Evolutionary conservation across 2,888 invertebrate species (phyloP), one percentile per base, ranked within the genome.

Genomic region (Apamea epomidion): DNA sequence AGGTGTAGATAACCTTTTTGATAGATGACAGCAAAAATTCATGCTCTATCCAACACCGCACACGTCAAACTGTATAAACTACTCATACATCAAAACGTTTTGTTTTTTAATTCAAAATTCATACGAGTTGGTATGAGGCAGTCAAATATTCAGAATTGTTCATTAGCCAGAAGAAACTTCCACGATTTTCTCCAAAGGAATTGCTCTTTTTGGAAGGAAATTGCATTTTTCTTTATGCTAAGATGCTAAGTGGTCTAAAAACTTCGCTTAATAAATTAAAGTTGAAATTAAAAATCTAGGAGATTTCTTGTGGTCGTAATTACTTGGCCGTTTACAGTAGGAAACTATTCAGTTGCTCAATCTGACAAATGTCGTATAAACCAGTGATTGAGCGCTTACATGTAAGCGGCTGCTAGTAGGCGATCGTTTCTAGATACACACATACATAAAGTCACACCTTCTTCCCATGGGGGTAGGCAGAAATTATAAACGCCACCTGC

Each of bases 61-160:
- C 72, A 78, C 72, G 87, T 81, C 87, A 77, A 65, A 54, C 58
- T n/a, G 51, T 42, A 64, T 81, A 69, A 76, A 76, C 18, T 78
- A 77, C 67, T 80, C 82, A 87, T 88, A 81, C 76, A 79, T 85
- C 85, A 88, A 78, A 80, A 76, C 25, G 48, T 65, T n/a, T n/a
- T n/a, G n/a, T n/a, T n/a, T n/a, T n/a, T n/a, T 51, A 58, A 84
- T 72, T 70, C 48, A 45, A 73, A 83, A 82, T 84, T 65, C 37
- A 74, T 74, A 48, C 45, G 10, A 25, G 45, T 37, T 12, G 54
- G 29, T 32, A 51, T 14, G n/a, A 14, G 16, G 21, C 12, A 62
- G 16, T 60, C 29, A 69, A 29, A 72, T 51, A 29, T 65, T 65
- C 45, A 64, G 37, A 67, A 84, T 45, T 37, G 3, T 58, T 82